Percentiles rank a stretch among this genome's conserved stretches.
These are phyloP conservation scores for Cancer borealis DNA, from an alignment of 2,888 invertebrate genomes.

Conservation along the genomic window DNA sequence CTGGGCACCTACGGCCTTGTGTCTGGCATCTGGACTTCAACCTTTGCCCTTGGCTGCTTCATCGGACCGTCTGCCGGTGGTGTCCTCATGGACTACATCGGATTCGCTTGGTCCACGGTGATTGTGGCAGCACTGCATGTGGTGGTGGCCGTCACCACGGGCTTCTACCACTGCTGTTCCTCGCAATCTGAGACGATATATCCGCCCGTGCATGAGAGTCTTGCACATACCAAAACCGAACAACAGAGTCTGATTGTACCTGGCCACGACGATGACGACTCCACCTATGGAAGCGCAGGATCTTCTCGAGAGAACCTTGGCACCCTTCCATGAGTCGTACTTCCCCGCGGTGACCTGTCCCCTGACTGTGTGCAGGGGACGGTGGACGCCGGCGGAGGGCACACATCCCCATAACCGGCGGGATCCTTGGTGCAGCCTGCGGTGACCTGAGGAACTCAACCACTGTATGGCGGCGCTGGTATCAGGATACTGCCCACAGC, in stretches of 20 bases:
- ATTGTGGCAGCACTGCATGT: constrained; percentile 86
- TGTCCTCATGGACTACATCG: constrained; percentile 86
- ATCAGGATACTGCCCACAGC: not conserved
- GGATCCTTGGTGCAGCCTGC: not conserved
- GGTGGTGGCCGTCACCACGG: constrained; percentile 82
- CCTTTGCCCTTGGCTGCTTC: constrained; percentile 92
- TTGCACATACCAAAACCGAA: constrained; percentile 52
- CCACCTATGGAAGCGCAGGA: constrained; percentile 69
- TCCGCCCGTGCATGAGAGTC: constrained; percentile 36
- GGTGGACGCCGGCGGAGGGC: not conserved
- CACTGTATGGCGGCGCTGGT: not conserved
- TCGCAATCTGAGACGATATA: not conserved
- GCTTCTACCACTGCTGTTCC: not conserved
- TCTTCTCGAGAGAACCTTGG: constrained; percentile 61
- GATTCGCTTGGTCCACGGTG: constrained; percentile 86
- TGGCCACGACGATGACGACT: constrained; percentile 48
- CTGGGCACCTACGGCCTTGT: constrained; percentile 93
- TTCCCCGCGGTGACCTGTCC: not conserved
- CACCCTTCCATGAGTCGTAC: not conserved
- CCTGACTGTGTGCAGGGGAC: not conserved
- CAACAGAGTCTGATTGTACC: not conserved
- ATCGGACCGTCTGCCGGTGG: constrained; percentile 90
- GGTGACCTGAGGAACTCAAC: not conserved
- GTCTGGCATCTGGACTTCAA: constrained; percentile 92
- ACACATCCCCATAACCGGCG: not conserved